phyloP scores from a whole-genome alignment of 2,888 invertebrate genomes.

The Himalopsyche tibetana region DNA sequence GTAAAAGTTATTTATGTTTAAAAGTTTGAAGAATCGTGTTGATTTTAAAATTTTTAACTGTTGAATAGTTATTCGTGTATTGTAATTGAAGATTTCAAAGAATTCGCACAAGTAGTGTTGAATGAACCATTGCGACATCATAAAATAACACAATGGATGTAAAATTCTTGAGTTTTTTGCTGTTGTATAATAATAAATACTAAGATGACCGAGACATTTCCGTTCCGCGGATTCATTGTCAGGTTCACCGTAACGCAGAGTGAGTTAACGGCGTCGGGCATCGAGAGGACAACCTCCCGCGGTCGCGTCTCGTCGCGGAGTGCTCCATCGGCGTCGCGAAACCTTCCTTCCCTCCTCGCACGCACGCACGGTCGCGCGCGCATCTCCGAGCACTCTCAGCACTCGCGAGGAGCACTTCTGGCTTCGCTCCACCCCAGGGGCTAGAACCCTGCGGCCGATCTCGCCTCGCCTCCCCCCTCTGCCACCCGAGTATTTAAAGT shows the following conservation, averaged over 20 bases:
- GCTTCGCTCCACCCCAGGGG: slow-evolving; percentile 58
- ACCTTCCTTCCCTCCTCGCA: slow-evolving; percentile 61
- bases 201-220: not conserved
- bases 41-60: no score
- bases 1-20: no score
- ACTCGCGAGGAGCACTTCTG: slow-evolving; percentile 35
- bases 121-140: slow-evolving; percentile 27
- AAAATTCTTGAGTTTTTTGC: slow-evolving; percentile 39
- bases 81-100: not conserved
- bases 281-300: slow-evolving; percentile 9
- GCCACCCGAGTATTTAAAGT: slow-evolving; percentile 65
- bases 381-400: slow-evolving; percentile 10
- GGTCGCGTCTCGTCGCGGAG: slow-evolving; percentile 59
- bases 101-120: not conserved
- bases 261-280: not conserved
- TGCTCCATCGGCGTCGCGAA: slow-evolving; percentile 51
- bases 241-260: slow-evolving; percentile 8
- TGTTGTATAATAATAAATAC: slow-evolving; percentile 36
- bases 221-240: slow-evolving; percentile 23
- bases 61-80: not conserved
- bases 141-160: slow-evolving; percentile 35
- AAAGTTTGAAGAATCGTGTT: no score
- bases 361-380: slow-evolving; percentile 48
- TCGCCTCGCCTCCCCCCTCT: slow-evolving; percentile 53
- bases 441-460: slow-evolving; percentile 60